Evolutionary conservation across 1,140 invertebrate species (phyloP).

Genomic region (Acromyrmex charruanus): DNA sequence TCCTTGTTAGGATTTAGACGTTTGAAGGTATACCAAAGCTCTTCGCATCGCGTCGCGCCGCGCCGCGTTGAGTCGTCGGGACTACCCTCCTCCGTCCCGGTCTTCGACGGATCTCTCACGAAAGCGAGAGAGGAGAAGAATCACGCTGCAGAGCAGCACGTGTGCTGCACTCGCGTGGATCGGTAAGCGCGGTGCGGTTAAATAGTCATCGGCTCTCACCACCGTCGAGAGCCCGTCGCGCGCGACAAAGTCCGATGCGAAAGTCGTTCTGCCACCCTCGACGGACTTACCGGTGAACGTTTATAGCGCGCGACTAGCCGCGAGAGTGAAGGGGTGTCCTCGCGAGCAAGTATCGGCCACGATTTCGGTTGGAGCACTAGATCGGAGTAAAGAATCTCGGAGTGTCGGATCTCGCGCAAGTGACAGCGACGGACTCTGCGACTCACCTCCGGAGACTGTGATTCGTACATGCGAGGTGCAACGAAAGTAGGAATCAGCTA

Average conservation of each 20-base stretch:
- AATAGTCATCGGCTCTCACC: background rate
- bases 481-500: slow-evolving; percentile 51
- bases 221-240: background rate
- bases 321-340: slow-evolving; percentile 8
- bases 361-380: background rate
- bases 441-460: slow-evolving; percentile 55
- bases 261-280: slow-evolving; percentile 12
- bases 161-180: slow-evolving; percentile 74
- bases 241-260: background rate
- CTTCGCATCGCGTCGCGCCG: slow-evolving; percentile 17
- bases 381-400: slow-evolving; percentile 17
- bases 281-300: background rate
- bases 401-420: slow-evolving; percentile 61
- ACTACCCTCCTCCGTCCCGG: slow-evolving; percentile 25
- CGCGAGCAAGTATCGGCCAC: background rate
- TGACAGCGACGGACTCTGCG: slow-evolving; percentile 18
- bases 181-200: slow-evolving; percentile 54
- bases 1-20: slow-evolving; percentile 16
- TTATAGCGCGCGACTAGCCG: slow-evolving; percentile 7
- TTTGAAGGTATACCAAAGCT: slow-evolving; percentile 29
- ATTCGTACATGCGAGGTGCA: slow-evolving; percentile 57
- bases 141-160: slow-evolving; percentile 76
- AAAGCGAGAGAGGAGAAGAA: slow-evolving; percentile 73
- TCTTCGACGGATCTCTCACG: slow-evolving; percentile 49
- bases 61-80: background rate